A percentile compares a stretch with the other conserved stretches of the same genome.
Conservation (phyloP, 2,888 invertebrate species). For the Lepidocyrtinus sp. region DNA sequence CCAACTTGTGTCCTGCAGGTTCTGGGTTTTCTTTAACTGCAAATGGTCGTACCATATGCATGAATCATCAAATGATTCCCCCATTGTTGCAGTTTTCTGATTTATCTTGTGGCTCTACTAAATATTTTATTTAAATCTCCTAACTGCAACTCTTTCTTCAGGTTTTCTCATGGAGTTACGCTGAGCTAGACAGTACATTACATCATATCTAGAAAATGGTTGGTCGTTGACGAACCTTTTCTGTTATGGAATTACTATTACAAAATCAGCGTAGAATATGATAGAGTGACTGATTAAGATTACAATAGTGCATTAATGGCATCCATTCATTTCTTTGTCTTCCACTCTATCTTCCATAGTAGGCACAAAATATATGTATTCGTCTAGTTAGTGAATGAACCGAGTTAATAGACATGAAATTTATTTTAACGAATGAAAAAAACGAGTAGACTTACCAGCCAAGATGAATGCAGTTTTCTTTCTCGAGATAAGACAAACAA, state of each 20-base stretch:
- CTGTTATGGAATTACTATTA: too few species aligned
- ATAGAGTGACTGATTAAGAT: constrained; percentile 12
- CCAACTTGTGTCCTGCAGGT: neutral
- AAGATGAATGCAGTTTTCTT: constrained; percentile 9
- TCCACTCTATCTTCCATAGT: constrained; percentile 7
- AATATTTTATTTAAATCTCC: too few species aligned
- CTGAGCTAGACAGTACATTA: too few species aligned
- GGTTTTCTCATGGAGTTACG: too few species aligned
- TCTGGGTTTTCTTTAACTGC: neutral
- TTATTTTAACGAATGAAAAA: constrained; percentile 14
- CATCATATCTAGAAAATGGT: too few species aligned
- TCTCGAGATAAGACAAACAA: constrained; percentile 17
- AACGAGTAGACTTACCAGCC: neutral
- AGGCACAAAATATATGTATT: constrained; percentile 14
- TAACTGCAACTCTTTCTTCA: too few species aligned
- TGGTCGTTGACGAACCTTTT: too few species aligned
- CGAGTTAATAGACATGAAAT: constrained; percentile 10
- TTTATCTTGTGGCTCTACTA: neutral
- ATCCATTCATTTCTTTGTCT: constrained; percentile 3
- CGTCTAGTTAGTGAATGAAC: neutral
- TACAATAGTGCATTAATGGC: constrained; percentile 9
- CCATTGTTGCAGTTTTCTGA: neutral
- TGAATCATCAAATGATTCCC: neutral
- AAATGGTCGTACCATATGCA: neutral
- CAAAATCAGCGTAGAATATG: too few species aligned